Evolutionary conservation across 2,888 invertebrate species (phyloP), one percentile per base, ranked within the genome.

Genomic region (Malthinus seriepunctatus): DNA sequence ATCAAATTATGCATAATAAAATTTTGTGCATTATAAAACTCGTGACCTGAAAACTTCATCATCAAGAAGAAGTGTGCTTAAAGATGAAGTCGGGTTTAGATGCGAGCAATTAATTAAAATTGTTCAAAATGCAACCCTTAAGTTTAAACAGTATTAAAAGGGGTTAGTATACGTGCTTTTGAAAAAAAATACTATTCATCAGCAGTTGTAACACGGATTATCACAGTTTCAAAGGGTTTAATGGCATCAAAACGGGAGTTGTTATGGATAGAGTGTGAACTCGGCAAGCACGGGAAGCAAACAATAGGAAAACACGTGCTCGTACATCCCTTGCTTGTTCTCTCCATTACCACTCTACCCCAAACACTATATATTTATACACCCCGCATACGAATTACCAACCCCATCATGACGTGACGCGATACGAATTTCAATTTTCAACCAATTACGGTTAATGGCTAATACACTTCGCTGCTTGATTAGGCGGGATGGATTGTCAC

Each of bases 401-500:
- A 53, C 56, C 60, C 56, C 60, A 56, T 60, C 60, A 50, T 39
- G 49, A 52, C 49, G 49, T 60, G 60, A 60, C 46, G 56, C 56
- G 56, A 56, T 60, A 60, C 60, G 53, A 56, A 60, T 60, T 60
- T 60, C 60, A 60, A 60, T 60, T 60, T 60, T 60, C 60, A 60
- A 48, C 60, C 60, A 60, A 60, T 60, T 60, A 60, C 60, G 52
- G 56, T 50, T 60, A 60, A 60, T 56, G 56, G 60, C 55, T 60
- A 60, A 60, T 60, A 60, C 54, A 60, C 60, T 60, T 56, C 55
- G 55, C 47, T 60, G 60, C 60, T 52, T 54, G 60, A 60, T 60
- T 60, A 60, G 51, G 44, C 42, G 44, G 51, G 56, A 60, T 60
- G 51, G 60, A 59, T 59, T 59, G 54, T 55, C 54, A 59, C 59